A percentile compares a stretch with the other conserved stretches of the same genome.
Evolutionary conservation across 1,140 invertebrate genomes (phyloP).

Genomic region (Apis dorsata): DNA sequence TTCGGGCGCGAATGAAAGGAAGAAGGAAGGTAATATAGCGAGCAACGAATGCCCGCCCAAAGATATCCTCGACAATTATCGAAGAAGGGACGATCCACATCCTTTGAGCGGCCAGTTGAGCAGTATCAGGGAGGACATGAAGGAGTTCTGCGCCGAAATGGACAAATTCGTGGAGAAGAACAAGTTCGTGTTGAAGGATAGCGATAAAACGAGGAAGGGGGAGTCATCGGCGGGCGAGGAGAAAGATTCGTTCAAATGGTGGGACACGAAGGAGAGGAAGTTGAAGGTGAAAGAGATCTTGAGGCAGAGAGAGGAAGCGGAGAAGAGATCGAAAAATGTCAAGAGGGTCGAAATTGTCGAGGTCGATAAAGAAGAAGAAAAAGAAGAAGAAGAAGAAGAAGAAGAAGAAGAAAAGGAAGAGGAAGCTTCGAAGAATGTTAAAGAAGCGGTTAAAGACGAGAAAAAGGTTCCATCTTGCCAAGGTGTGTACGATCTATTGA

Average conservation of each 20-base stretch:
- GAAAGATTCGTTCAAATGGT: conserved; percentile 36
- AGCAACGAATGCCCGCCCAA: background rate
- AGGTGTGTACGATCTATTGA: conserved; percentile 36
- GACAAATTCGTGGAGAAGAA: conserved; percentile 63
- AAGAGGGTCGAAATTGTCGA: background rate
- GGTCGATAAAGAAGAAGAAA: background rate
- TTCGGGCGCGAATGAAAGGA: background rate
- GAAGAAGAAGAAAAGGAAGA: background rate
- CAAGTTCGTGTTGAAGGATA: conserved; percentile 62
- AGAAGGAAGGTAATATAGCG: background rate
- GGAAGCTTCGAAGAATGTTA: background rate
- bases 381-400: background rate
- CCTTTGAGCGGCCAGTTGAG: conserved; percentile 45
- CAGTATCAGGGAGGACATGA: conserved; percentile 67
- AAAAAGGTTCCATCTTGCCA: background rate
- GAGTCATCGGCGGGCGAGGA: background rate
- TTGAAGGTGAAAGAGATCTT: conserved; percentile 32
- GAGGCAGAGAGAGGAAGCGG: conserved; percentile 26
- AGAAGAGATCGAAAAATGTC: background rate
- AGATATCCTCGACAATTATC: conserved; percentile 34
- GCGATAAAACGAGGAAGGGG: conserved; percentile 52
- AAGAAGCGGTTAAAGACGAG: background rate
- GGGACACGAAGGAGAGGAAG: conserved; percentile 39
- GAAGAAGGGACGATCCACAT: conserved; percentile 8
- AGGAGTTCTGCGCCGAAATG: conserved; percentile 59